These are phyloP conservation scores for Pangasius macronema DNA, from an alignment of 2,797 vertebrate species.

Conservation along the genomic window DNA sequence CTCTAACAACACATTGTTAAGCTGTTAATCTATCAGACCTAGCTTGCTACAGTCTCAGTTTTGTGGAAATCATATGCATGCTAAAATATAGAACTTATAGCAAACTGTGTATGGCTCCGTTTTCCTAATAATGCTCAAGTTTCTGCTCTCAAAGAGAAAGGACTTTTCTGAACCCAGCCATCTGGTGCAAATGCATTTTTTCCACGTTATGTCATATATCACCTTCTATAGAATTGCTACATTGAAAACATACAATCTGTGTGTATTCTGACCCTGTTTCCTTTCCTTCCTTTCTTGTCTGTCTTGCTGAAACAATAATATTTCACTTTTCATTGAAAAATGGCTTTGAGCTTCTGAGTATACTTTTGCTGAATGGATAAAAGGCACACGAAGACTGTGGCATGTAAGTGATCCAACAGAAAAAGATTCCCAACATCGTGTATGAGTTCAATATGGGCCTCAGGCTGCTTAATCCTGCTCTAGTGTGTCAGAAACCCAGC, in stretches of 20 bases:
- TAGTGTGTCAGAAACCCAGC: constrained; percentile 46
- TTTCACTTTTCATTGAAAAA: constrained; percentile 31
- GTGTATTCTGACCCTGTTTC: constrained; percentile 7
- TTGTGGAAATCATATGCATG: not conserved
- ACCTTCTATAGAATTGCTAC: constrained; percentile 18
- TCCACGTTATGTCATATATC: constrained; percentile 2
- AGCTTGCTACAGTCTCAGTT: not conserved
- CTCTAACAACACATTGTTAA: not conserved
- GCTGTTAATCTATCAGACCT: not conserved
- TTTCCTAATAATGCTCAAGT: not conserved
- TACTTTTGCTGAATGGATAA: constrained; percentile 33
- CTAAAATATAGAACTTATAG: not conserved
- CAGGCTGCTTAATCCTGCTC: constrained; percentile 40
- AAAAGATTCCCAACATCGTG: constrained; percentile 29
- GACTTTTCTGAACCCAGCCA: constrained; percentile 15
- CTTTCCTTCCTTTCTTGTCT: constrained; percentile 9
- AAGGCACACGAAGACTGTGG: constrained; percentile 18
- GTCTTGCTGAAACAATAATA: constrained; percentile 37
- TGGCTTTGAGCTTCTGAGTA: constrained; percentile 2
- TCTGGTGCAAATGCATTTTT: constrained; percentile 14
- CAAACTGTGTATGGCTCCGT: not conserved
- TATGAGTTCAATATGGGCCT: constrained; percentile 44
- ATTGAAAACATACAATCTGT: constrained; percentile 1
- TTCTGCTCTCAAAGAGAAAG: not conserved
- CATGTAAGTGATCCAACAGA: constrained; percentile 31